Conservation (phyloP, 2,113 vertebrate species). For the Morone saxatilis region DNA sequence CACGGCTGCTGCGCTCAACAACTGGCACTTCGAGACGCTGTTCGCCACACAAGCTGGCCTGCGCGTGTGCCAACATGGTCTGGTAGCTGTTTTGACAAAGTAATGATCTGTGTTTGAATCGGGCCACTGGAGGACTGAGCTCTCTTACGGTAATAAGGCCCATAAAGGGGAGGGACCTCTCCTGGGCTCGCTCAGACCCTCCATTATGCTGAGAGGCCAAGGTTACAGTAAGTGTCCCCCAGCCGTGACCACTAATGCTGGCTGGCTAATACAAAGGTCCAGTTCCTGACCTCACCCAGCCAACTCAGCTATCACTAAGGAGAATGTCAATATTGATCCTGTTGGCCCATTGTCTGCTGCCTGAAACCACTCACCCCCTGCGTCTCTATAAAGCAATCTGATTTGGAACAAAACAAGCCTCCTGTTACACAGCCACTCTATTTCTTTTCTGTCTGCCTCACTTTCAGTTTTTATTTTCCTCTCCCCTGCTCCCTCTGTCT, state of each 20-base stretch:
- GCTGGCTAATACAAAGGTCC: constrained; percentile 65
- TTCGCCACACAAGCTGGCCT: constrained; percentile 57
- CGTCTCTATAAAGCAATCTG: constrained; percentile 79
- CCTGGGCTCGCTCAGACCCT: constrained; percentile 64
- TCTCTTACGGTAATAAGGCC: constrained; percentile 78
- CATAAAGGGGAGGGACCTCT: constrained; percentile 68
- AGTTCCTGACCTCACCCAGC: constrained; percentile 74
- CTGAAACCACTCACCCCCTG: constrained; percentile 80
- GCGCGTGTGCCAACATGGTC: constrained; percentile 63
- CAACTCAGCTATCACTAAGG: constrained; percentile 79
- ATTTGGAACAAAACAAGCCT: constrained; percentile 74
- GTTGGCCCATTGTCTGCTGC: constrained; percentile 80
- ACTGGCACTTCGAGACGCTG: constrained; percentile 46
- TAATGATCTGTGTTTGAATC: constrained; percentile 78
- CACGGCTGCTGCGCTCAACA: constrained; percentile 57
- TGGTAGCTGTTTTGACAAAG: constrained; percentile 81
- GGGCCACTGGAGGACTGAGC: constrained; percentile 67
- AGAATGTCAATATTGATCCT: constrained; percentile 86
- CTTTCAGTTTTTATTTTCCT: constrained; percentile 49
- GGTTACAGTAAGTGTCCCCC: constrained; percentile 79
- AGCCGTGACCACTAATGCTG: constrained; percentile 74
- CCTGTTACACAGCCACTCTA: constrained; percentile 51
- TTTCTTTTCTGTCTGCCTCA: constrained; percentile 48
- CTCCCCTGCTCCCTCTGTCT: constrained; percentile 30
- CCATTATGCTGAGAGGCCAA: constrained; percentile 74